These are phyloP conservation scores for Teinopalpus imperialis DNA, from an alignment of 2,888 invertebrate genomes.

Conservation along the genomic window DNA sequence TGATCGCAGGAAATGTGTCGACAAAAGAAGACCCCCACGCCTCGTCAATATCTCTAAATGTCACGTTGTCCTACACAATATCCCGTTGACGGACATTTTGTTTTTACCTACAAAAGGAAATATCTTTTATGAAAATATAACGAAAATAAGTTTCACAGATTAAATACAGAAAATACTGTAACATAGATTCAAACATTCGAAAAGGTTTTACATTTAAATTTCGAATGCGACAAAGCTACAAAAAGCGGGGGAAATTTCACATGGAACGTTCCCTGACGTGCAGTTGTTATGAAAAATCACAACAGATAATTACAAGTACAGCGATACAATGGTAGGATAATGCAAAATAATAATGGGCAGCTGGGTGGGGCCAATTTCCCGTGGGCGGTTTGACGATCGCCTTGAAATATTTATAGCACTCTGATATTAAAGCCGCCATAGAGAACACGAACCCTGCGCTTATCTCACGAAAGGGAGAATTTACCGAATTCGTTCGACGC, in stretches of 20 bases:
- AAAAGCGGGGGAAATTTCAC: background rate
- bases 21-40: slow-evolving; percentile 15
- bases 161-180: too few relatives aligned
- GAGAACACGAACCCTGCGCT: slow-evolving; percentile 10
- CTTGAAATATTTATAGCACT: slow-evolving; percentile 35
- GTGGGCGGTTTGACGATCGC: slow-evolving; percentile 49
- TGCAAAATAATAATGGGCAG: slow-evolving; percentile 36
- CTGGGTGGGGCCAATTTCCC: slow-evolving; percentile 48
- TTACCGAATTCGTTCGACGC: background rate
- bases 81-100: too few relatives aligned
- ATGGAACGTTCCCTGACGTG: slow-evolving; percentile 6
- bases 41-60: slow-evolving; percentile 14
- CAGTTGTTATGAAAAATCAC: slow-evolving; percentile 18
- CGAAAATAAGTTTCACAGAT: too few relatives aligned
- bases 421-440: slow-evolving; percentile 19
- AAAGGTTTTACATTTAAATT: background rate
- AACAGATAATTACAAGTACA: slow-evolving; percentile 16
- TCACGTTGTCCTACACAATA: slow-evolving; percentile 13
- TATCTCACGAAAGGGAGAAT: slow-evolving; percentile 19
- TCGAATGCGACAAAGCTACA: slow-evolving; percentile 2
- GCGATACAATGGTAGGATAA: slow-evolving; percentile 31
- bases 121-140: too few relatives aligned
- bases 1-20: slow-evolving; percentile 6
- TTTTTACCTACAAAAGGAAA: background rate
- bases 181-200: too few relatives aligned